These are phyloP conservation scores for Buathra laborator DNA, from an alignment of 2,888 invertebrate species.

Conservation along the genomic window DNA sequence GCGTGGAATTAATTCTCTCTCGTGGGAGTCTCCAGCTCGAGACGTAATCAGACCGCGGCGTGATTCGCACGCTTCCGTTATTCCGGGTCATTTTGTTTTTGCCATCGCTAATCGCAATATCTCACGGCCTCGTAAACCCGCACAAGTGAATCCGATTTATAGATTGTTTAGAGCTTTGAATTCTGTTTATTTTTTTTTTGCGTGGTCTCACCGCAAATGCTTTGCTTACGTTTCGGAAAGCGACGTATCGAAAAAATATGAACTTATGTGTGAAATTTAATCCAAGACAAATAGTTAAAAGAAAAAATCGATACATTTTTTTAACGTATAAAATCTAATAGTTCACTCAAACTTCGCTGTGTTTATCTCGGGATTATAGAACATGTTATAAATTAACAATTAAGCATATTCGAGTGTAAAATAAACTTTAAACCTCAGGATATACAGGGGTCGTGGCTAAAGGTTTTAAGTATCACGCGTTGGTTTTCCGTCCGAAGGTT, in stretches of 20 bases:
- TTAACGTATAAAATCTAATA: constrained; percentile 5
- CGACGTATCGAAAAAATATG: constrained; percentile 23
- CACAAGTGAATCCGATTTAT: constrained; percentile 14
- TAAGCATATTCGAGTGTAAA: not conserved
- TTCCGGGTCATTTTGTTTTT: constrained; percentile 15
- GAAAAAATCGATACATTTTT: not conserved
- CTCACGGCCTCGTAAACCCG: not conserved
- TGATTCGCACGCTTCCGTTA: constrained; percentile 19
- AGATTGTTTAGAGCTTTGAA: not conserved
- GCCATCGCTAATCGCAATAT: constrained; percentile 2
- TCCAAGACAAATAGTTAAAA: not conserved
- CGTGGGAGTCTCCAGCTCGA: not conserved
- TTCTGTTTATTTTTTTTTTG: not conserved
- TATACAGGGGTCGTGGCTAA: not conserved
- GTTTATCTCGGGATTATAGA: not conserved
- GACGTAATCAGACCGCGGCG: constrained; percentile 26
- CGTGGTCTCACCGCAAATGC: not conserved
- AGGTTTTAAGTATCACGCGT: not conserved
- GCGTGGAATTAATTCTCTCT: constrained; percentile 55
- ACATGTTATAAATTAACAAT: not conserved
- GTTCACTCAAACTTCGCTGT: not conserved
- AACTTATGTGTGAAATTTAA: constrained; percentile 11
- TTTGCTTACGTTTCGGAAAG: not conserved
- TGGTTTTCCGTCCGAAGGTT: not conserved
- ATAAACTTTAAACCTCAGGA: not conserved